Conservation (phyloP, 2,797 vertebrate species). For the Hippocampus kuda region DNA sequence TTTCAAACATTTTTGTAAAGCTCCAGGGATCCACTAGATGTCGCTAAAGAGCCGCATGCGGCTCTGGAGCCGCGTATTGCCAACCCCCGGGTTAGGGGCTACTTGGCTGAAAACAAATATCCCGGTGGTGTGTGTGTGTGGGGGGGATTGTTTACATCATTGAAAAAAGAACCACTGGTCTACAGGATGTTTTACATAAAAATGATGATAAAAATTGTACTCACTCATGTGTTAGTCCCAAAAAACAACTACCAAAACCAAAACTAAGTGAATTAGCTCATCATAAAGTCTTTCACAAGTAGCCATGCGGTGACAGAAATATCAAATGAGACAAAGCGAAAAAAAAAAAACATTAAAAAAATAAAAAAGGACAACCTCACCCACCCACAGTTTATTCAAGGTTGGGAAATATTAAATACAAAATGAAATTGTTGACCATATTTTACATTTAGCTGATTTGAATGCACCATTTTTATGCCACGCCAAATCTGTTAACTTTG, state of each 20-base stretch:
- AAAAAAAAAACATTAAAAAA: not conserved
- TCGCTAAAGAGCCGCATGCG: too few relatives aligned
- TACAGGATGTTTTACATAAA: constrained; percentile 2
- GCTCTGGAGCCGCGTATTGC: too few relatives aligned
- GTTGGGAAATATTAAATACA: not conserved
- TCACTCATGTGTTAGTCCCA: not conserved
- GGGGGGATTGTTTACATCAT: too few relatives aligned
- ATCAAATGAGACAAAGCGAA: constrained; percentile 24
- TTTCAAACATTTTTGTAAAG: too few relatives aligned
- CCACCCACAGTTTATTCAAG: too few relatives aligned
- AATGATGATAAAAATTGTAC: not conserved
- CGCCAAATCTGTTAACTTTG: not conserved
- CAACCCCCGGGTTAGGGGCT: too few relatives aligned
- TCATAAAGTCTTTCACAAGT: constrained; percentile 17
- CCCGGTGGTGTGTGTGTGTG: too few relatives aligned
- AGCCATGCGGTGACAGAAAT: constrained; percentile 32
- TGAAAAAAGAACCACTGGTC: constrained; percentile 6
- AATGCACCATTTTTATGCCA: too few relatives aligned
- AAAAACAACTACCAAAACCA: not conserved
- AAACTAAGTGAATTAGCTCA: not conserved
- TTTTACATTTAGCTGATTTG: too few relatives aligned
- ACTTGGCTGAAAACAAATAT: too few relatives aligned
- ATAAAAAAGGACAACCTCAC: not conserved
- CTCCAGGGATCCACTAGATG: too few relatives aligned
- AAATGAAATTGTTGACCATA: not conserved